phyloP scores from a whole-genome alignment of 2,797 vertebrate genomes.

The Salarias fasciatus region DNA sequence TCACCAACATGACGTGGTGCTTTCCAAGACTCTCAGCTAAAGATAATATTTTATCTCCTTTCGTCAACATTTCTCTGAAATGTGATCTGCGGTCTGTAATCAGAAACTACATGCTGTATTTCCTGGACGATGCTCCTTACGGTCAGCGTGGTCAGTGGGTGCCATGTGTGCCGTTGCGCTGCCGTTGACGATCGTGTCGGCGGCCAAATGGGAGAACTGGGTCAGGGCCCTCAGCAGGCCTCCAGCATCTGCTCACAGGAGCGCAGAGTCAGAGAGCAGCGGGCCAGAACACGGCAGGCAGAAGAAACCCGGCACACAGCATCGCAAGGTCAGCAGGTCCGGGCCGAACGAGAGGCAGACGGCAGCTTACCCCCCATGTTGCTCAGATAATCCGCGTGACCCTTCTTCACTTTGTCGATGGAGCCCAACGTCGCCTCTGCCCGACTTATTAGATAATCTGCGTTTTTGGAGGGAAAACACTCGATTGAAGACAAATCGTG shows the following conservation, averaged over 20 bases:
- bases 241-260: constrained; percentile 84
- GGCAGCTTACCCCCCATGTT: constrained; percentile 85
- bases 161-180: constrained; percentile 93
- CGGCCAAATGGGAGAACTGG: constrained; percentile 90
- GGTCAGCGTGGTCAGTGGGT: constrained; percentile 88
- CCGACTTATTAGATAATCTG: constrained; percentile 95
- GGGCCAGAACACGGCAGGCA: constrained; percentile 4
- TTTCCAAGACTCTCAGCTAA: no score
- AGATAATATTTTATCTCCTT: no score
- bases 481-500: background rate
- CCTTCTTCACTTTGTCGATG: constrained; percentile 85
- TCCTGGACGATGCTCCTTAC: constrained; percentile 55
- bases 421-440: constrained; percentile 89
- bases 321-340: constrained; percentile 16
- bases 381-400: constrained; percentile 87
- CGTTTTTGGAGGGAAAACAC: constrained; percentile 34
- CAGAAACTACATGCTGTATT: background rate
- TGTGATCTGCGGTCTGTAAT: background rate
- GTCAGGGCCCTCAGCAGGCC: constrained; percentile 89
- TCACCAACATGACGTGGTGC: no score
- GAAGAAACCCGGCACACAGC: constrained; percentile 1
- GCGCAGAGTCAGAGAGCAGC: constrained; percentile 30
- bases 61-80: no score
- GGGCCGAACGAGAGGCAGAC: background rate
- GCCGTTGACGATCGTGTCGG: constrained; percentile 92